Evolutionary conservation across 2,888 invertebrate genomes (phyloP).

Genomic region (Blera fallax): DNA sequence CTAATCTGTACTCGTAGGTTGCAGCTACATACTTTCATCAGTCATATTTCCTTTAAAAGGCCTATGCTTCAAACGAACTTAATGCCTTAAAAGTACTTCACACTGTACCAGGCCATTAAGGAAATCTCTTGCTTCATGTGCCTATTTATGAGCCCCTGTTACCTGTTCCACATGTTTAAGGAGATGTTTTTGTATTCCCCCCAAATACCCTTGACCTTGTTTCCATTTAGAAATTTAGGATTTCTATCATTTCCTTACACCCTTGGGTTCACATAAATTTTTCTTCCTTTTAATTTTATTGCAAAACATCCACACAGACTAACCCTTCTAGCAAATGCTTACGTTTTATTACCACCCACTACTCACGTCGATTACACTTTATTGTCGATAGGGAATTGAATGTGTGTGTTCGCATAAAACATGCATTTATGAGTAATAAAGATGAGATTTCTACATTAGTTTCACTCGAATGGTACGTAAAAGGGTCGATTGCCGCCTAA

Average conservation of each 20-base stretch:
- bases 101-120: too few relatives aligned
- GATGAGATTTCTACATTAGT: slow-evolving; percentile 41
- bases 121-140: too few relatives aligned
- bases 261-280: background rate
- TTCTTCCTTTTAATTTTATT: slow-evolving; percentile 19
- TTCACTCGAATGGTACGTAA: slow-evolving; percentile 13
- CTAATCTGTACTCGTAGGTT: too few relatives aligned
- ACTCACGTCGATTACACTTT: slow-evolving; percentile 45
- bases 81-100: too few relatives aligned
- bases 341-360: slow-evolving; percentile 24
- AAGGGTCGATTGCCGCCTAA: slow-evolving; percentile 7
- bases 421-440: slow-evolving; percentile 56
- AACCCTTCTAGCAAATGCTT: slow-evolving; percentile 15
- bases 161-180: too few relatives aligned
- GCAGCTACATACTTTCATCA: too few relatives aligned
- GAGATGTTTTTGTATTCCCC: background rate
- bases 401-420: slow-evolving; percentile 53
- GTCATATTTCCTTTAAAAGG: too few relatives aligned
- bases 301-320: background rate
- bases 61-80: too few relatives aligned
- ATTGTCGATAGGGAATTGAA: slow-evolving; percentile 46
- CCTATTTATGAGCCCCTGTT: too few relatives aligned
- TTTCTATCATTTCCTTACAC: background rate
- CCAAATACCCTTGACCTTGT: background rate
- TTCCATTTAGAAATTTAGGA: background rate